A percentile compares a stretch with the other conserved stretches of the same genome.
These are phyloP conservation scores for Acanthoscelides obtectus DNA, from an alignment of 2,888 invertebrate genomes.

Conservation along the genomic window DNA sequence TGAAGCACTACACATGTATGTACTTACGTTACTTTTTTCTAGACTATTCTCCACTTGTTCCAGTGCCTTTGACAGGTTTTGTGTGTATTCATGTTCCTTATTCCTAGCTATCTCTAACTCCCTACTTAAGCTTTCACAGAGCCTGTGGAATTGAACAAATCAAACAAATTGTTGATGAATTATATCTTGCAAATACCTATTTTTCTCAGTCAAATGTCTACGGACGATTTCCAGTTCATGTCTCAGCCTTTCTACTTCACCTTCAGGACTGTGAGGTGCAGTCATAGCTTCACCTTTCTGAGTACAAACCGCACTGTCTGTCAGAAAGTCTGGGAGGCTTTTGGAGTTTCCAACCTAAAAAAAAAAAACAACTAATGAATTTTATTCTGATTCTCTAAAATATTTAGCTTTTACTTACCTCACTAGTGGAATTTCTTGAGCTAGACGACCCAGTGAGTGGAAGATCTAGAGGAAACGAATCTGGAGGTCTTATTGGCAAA, in stretches of 20 bases:
- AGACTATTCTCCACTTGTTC: slow-evolving; percentile 57
- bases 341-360: slow-evolving; percentile 49
- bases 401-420: slow-evolving; percentile 19
- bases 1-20: not conserved
- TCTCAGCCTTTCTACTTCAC: slow-evolving; percentile 49
- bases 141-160: slow-evolving; percentile 24
- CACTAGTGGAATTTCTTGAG: slow-evolving; percentile 20
- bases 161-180: too few species aligned
- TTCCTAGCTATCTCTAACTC: slow-evolving; percentile 52
- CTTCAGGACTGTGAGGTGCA: slow-evolving; percentile 35
- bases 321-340: slow-evolving; percentile 66
- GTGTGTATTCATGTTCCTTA: slow-evolving; percentile 53
- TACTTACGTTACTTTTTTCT: slow-evolving; percentile 54
- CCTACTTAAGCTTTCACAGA: slow-evolving; percentile 52
- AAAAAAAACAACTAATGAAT: slow-evolving; percentile 2
- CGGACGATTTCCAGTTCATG: slow-evolving; percentile 54
- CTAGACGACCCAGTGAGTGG: slow-evolving; percentile 33
- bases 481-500: slow-evolving; percentile 39
- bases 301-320: slow-evolving; percentile 59
- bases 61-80: slow-evolving; percentile 53
- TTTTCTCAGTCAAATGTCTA: slow-evolving; percentile 53
- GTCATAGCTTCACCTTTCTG: slow-evolving; percentile 31
- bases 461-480: slow-evolving; percentile 45
- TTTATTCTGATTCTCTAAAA: not conserved
- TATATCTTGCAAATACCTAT: too few species aligned